Evolutionary conservation across 2,113 vertebrate genomes (phyloP).

Genomic region (Takifugu flavidus): DNA sequence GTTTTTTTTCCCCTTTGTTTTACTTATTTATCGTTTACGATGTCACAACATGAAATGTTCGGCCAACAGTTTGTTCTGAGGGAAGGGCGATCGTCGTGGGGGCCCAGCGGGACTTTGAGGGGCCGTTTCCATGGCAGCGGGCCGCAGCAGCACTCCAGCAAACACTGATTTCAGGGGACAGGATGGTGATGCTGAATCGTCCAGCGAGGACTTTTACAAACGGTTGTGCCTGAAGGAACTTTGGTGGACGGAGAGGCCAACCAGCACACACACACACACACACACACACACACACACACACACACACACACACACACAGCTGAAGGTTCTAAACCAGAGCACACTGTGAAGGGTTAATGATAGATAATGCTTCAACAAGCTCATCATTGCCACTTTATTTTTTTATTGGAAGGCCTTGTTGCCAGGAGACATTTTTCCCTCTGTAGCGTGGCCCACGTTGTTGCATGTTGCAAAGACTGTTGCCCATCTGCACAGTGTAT

Average conservation of each 20-base stretch:
- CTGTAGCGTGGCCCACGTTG: slow-evolving; percentile 34
- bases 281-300: too few relatives aligned
- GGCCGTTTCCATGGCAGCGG: neutral
- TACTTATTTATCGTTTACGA: slow-evolving; percentile 45
- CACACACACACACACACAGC: too few relatives aligned
- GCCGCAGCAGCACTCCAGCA: neutral
- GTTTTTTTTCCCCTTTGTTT: slow-evolving; percentile 48
- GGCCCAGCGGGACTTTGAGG: slow-evolving; percentile 23
- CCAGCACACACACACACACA: too few relatives aligned
- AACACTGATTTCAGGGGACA: neutral
- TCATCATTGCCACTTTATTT: slow-evolving; percentile 14
- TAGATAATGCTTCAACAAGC: slow-evolving; percentile 4
- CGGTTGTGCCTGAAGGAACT: too few relatives aligned
- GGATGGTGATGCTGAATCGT: slow-evolving; percentile 5
- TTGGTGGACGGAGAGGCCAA: too few relatives aligned
- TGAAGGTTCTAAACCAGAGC: too few relatives aligned
- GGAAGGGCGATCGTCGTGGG: slow-evolving; percentile 40
- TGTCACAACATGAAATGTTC: slow-evolving; percentile 19
- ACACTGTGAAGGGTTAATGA: too few relatives aligned
- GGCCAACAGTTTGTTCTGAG: slow-evolving; percentile 48
- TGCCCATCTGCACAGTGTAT: slow-evolving; percentile 34
- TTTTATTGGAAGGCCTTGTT: slow-evolving; percentile 37
- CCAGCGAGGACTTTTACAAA: neutral
- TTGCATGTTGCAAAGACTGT: slow-evolving; percentile 54
- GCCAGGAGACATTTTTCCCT: slow-evolving; percentile 42